Evolutionary conservation across 2,797 vertebrate species (phyloP).

Genomic region (Danio aesculapii): DNA sequence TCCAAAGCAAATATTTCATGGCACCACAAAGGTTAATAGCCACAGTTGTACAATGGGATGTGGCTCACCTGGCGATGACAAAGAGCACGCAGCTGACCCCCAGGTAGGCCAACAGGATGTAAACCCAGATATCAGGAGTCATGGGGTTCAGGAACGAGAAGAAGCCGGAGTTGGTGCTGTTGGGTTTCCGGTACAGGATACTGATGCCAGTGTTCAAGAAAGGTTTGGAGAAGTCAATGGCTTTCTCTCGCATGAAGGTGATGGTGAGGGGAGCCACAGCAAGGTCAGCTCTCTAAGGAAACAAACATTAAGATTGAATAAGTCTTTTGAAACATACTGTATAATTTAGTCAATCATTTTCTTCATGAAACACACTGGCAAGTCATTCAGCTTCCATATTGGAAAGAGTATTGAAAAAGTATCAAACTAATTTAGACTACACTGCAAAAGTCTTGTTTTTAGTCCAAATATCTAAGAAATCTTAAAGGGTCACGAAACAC

Average conservation of each 20-base stretch:
- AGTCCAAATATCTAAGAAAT: too few species aligned
- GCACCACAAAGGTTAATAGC: conserved; percentile 11
- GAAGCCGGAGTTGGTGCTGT: conserved; percentile 93
- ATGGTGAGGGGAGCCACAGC: conserved; percentile 97
- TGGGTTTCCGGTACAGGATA: conserved; percentile 96
- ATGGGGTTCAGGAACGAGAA: conserved; percentile 99
- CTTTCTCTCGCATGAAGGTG: conserved; percentile 94
- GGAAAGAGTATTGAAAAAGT: too few species aligned
- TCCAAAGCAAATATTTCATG: conserved; percentile 31
- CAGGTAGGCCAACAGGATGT: conserved; percentile 96
- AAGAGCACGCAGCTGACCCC: conserved; percentile 99
- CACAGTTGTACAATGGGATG: background rate
- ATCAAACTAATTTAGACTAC: too few species aligned
- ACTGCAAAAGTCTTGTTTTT: too few species aligned
- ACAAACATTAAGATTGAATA: background rate
- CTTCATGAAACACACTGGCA: too few species aligned
- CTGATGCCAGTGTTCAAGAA: conserved; percentile 97
- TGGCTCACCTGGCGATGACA: conserved; percentile 94
- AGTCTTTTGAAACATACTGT: too few species aligned
- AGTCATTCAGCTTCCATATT: too few species aligned
- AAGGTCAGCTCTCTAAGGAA: conserved; percentile 92
- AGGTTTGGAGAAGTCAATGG: conserved; percentile 97
- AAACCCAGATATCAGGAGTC: conserved; percentile 99
- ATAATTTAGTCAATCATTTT: too few species aligned
- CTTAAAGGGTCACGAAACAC: too few species aligned